Evolutionary conservation across 2,113 vertebrate species (phyloP), one percentile per base, ranked within the genome.

Genomic region (Butorides virescens): DNA sequence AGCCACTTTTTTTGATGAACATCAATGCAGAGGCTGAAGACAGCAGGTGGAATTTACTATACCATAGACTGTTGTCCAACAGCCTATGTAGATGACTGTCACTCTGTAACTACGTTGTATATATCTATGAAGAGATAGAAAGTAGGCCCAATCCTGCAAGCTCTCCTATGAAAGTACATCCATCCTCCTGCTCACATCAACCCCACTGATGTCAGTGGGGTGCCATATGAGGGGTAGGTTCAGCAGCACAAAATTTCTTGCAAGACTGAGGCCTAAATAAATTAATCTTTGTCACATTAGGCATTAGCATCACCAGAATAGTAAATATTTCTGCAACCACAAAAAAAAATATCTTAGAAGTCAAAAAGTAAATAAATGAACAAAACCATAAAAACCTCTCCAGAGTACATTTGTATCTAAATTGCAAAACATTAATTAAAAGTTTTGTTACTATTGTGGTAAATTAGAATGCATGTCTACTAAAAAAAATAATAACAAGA

Each of bases 241-340:
- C 56, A 87, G 44, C 53, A 32, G 90, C 65, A 72, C 32, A 78
- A 90, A 56, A 86, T 63, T 73, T 91, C 53, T 62, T 80, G 65
- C 92, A 94, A 81, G 83, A 93, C 25, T 23, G 46, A 86, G 66
- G 62, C 82, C 86, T 80, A 93, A 93, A 95, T 94, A 93, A 96
- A 96, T 94, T 62, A 87, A 88, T 80, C 53, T 70, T 83, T 94
- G 62, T 96, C 92, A 92, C 89, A 79, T 94, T 95, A 97, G 89
- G 71, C 52, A 95, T 97, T 95, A 97, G 75, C 90, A 93, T 95
- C 79, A 97, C 83, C 52, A 94, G 36, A 96, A 96, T 30, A 91
- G 37, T 52, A 94, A 90, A 89, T 95, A 95, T 91, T 86, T 94
- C 49, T 94, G 77, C 72, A 71, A 88, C 27, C 61, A 90, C 90